A percentile compares a stretch with the other conserved stretches of the same genome.
These are phyloP conservation scores for Anticlea derivata DNA, from an alignment of 2,888 invertebrate species.

Conservation along the genomic window DNA sequence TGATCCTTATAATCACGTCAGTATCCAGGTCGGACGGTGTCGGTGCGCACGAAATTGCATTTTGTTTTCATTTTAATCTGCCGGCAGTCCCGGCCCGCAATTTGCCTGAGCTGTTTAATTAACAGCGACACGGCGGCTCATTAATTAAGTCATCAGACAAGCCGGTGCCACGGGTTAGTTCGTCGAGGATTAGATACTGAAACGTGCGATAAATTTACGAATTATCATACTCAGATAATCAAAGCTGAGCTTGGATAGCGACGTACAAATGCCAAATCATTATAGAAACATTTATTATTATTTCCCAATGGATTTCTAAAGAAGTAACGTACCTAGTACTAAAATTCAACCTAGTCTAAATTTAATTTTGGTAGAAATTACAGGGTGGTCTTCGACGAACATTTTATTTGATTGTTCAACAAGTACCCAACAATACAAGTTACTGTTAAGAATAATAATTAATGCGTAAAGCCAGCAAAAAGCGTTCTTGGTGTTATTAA, in stretches of 20 bases:
- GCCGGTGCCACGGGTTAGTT: constrained; percentile 60
- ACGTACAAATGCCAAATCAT: background rate
- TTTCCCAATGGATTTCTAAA: background rate
- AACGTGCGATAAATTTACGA: constrained; percentile 65
- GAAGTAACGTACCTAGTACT: background rate
- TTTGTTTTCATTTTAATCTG: constrained; percentile 71
- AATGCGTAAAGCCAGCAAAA: constrained; percentile 26
- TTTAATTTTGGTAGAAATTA: background rate
- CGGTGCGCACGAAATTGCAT: constrained; percentile 66
- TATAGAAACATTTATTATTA: background rate
- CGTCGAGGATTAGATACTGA: constrained; percentile 64
- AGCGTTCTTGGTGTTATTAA: constrained; percentile 22
- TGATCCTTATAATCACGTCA: constrained; percentile 44
- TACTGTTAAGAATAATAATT: constrained; percentile 25
- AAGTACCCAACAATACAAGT: constrained; percentile 7
- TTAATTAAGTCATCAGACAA: constrained; percentile 82
- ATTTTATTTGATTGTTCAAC: constrained; percentile 16
- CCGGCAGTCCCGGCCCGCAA: constrained; percentile 64
- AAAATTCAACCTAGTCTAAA: background rate
- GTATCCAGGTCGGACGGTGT: constrained; percentile 46
- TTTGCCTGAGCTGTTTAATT: constrained; percentile 79
- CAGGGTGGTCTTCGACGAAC: constrained; percentile 15
- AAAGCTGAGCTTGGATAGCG: background rate
- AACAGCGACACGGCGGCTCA: constrained; percentile 77
- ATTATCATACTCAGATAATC: constrained; percentile 47